Evolutionary conservation across 2,888 invertebrate species (phyloP).

Genomic region (Aproaerema taeniolella): DNA sequence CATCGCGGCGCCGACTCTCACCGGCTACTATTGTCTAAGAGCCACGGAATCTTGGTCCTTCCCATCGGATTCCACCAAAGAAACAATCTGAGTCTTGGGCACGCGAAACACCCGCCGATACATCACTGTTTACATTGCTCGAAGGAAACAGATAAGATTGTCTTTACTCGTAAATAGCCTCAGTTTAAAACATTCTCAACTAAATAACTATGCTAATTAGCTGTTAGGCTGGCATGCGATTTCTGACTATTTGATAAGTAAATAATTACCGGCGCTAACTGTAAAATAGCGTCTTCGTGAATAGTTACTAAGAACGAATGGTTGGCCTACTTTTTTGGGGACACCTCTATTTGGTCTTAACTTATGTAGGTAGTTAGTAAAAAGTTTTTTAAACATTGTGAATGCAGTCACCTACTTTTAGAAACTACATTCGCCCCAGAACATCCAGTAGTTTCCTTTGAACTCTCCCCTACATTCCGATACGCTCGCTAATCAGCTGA

Average conservation of each 20-base stretch:
- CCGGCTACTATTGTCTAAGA: conserved; percentile 74
- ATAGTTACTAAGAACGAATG: conserved; percentile 13
- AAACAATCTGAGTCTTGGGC: conserved; percentile 64
- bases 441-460: no score
- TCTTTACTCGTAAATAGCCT: conserved; percentile 25
- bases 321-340: conserved; percentile 18
- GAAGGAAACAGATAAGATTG: conserved; percentile 58
- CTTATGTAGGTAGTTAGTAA: no score
- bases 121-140: conserved; percentile 50
- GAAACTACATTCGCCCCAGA: no score
- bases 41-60: conserved; percentile 75
- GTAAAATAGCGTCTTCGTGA: conserved; percentile 34
- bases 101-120: conserved; percentile 53
- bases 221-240: conserved; percentile 28
- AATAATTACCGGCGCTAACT: conserved; percentile 37
- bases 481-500: no score
- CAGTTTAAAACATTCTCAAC: conserved; percentile 26
- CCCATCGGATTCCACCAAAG: conserved; percentile 69
- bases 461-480: no score
- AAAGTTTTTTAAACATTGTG: no score
- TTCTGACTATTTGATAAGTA: conserved; percentile 32
- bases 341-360: conserved; percentile 1
- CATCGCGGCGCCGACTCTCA: conserved; percentile 73
- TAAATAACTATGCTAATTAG: conserved; percentile 33
- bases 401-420: no score